Base-by-base conservation (phyloP, 2,888 invertebrate genomes). In the Machimus rusticus region DNA sequence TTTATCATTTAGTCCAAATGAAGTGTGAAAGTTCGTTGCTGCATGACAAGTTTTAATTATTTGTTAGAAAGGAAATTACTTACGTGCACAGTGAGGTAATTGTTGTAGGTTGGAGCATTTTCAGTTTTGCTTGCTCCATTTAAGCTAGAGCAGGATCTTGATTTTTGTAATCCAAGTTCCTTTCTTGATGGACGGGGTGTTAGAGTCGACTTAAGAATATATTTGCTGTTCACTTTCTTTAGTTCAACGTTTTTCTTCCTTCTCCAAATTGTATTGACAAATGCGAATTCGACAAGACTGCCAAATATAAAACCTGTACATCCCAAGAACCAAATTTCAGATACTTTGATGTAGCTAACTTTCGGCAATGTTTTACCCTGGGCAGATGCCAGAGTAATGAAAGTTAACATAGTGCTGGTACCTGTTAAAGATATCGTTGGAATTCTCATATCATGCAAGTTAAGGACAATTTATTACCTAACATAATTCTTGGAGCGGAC, bases 331-430 rank as follows among this genome's bases (percentile, higher is more conserved):
- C 97, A 98, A 88, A 97, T 96, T 92, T 98, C 97, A 89, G 97
- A 97, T 2, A 97, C 96, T 93, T 97, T 98, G 88, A 97, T 97
- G 91, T 97, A 97, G 2, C 97, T 97, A 31, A 97, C 97, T 92
- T 97, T 97, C 0, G 97, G 97, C 88, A 97, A 92, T 6, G 96
- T 96, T 92, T 97, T 97, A 81, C 96, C 96, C 90, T 97, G 96
- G 51, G 97, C 96, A 8, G 97, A 96, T 51, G 97, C 97, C 88
- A 97, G 93, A 16, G 97, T 97, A 90, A 97, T 97, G 91, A 97
- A 97, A 74, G 97, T 96, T 89, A 97, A 93, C 95, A 97, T 96
- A 1, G 97, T 97, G 90, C 96, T 96, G 2, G 97, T 96, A 55
- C 96, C 96, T 90, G 16, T 46, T 88, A 51, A n/a, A 77, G 12